A percentile compares a stretch with the other conserved stretches of the same genome.
Conservation (phyloP, 1,140 invertebrate genomes). For the Acromyrmex charruanus region DNA sequence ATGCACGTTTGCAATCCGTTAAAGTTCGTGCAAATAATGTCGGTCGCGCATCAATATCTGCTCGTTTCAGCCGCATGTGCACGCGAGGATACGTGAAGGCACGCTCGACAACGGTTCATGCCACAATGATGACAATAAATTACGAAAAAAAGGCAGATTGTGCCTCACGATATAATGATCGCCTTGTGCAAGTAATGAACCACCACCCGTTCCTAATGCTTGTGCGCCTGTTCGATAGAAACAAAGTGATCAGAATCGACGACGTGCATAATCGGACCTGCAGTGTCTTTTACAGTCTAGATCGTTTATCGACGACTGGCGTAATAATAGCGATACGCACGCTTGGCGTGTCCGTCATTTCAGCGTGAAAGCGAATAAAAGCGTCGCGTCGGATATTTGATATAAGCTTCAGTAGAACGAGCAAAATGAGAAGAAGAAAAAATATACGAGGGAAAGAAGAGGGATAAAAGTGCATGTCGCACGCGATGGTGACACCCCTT, state of each 20-base stretch:
- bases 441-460: slow-evolving; percentile 40
- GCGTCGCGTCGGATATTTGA: slow-evolving; percentile 17
- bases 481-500: slow-evolving; percentile 53
- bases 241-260: slow-evolving; percentile 73
- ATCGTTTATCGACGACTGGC: slow-evolving; percentile 70
- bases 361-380: slow-evolving; percentile 66
- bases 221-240: slow-evolving; percentile 32
- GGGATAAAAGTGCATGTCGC: slow-evolving; percentile 26
- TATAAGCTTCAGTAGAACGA: slow-evolving; percentile 37
- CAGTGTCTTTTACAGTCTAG: slow-evolving; percentile 72
- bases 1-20: slow-evolving; percentile 41
- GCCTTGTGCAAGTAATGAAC: slow-evolving; percentile 63
- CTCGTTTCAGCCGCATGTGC: neutral
- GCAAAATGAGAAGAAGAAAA: slow-evolving; percentile 24
- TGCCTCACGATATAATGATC: slow-evolving; percentile 53
- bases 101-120: slow-evolving; percentile 6
- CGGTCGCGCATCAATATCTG: slow-evolving; percentile 45
- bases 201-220: slow-evolving; percentile 1
- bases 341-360: slow-evolving; percentile 60
- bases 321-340: slow-evolving; percentile 73
- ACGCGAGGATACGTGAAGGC: slow-evolving; percentile 44
- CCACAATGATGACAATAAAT: slow-evolving; percentile 23
- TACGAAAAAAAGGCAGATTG: slow-evolving; percentile 45
- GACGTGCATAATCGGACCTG: slow-evolving; percentile 68
- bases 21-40: slow-evolving; percentile 47